Evolutionary conservation across 2,113 vertebrate species (phyloP).

Genomic region (Ctenomys sociabilis): DNA sequence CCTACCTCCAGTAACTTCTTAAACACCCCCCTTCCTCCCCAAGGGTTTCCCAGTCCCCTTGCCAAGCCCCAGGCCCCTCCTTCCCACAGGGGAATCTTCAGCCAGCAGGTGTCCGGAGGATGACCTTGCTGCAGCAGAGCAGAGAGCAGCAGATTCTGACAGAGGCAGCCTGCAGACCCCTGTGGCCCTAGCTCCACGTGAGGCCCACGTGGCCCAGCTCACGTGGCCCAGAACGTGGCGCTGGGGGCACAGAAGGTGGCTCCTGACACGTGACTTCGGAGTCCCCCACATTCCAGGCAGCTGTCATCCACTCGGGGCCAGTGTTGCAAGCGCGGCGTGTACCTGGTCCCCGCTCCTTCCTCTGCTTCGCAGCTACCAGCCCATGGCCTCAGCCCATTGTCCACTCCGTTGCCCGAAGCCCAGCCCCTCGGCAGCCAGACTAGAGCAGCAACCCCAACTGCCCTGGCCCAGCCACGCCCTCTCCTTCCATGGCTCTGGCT

Average conservation of each 20-base stretch:
- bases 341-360: not conserved
- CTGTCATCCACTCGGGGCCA: not conserved
- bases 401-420: not conserved
- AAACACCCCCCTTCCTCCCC: not conserved
- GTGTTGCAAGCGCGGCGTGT: fast-evolving
- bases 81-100: not conserved
- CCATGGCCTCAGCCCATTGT: fast-evolving
- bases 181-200: slow-evolving; percentile 32
- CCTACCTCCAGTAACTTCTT: not conserved
- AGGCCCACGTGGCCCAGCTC: slow-evolving; percentile 50
- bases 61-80: not conserved
- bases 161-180: slow-evolving; percentile 1
- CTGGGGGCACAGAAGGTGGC: slow-evolving; percentile 48
- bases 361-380: not conserved
- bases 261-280: not conserved
- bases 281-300: not conserved
- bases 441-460: fast-evolving
- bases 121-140: not conserved
- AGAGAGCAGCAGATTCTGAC: not conserved
- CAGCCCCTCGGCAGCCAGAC: not conserved
- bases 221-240: slow-evolving; percentile 41
- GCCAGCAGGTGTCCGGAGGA: not conserved
- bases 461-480: not conserved
- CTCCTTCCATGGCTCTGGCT: no score
- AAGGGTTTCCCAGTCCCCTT: no score